phyloP scores from a whole-genome alignment of 2,797 vertebrate species.

The Urophycis tenuis region DNA sequence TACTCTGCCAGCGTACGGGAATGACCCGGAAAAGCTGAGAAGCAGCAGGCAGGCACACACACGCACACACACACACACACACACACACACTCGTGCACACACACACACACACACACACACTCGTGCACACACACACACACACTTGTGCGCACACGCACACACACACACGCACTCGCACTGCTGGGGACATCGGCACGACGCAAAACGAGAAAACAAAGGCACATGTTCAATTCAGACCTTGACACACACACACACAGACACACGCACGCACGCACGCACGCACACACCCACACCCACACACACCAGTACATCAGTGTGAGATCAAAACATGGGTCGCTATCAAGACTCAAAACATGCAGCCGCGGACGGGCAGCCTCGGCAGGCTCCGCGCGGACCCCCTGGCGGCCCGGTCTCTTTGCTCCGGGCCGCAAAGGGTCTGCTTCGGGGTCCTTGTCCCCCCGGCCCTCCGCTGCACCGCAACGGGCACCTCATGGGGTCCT shows the following conservation, averaged over 20 bases:
- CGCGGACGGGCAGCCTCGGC: slow-evolving; percentile 52
- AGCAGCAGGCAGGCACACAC: slow-evolving; percentile 54
- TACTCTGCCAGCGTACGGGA: slow-evolving; percentile 90
- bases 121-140: slow-evolving; percentile 48
- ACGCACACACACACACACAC: slow-evolving; percentile 58
- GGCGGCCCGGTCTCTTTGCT: slow-evolving; percentile 62
- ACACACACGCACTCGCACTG: slow-evolving; percentile 56
- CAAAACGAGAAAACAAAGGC: slow-evolving; percentile 46
- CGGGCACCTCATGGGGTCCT: slow-evolving; percentile 60
- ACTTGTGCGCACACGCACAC: slow-evolving; percentile 53
- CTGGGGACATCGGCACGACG: slow-evolving; percentile 55
- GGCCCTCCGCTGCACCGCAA: slow-evolving; percentile 61
- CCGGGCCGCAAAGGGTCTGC: slow-evolving; percentile 45
- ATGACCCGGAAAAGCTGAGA: slow-evolving; percentile 65
- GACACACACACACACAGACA: slow-evolving; percentile 25
- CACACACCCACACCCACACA: slow-evolving; percentile 27
- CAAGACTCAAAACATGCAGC: slow-evolving; percentile 45
- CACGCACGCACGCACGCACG: slow-evolving; percentile 22
- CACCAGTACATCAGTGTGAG: slow-evolving; percentile 31
- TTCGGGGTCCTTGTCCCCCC: slow-evolving; percentile 43
- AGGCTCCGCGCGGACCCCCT: slow-evolving; percentile 55
- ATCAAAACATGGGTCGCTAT: slow-evolving; percentile 43
- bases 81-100: slow-evolving; percentile 37
- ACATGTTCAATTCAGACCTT: slow-evolving; percentile 61
- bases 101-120: slow-evolving; percentile 23